Percentiles rank a stretch among this genome's conserved stretches.
Evolutionary conservation across 2,888 invertebrate species (phyloP).

Genomic region (Drosophila pullipes): DNA sequence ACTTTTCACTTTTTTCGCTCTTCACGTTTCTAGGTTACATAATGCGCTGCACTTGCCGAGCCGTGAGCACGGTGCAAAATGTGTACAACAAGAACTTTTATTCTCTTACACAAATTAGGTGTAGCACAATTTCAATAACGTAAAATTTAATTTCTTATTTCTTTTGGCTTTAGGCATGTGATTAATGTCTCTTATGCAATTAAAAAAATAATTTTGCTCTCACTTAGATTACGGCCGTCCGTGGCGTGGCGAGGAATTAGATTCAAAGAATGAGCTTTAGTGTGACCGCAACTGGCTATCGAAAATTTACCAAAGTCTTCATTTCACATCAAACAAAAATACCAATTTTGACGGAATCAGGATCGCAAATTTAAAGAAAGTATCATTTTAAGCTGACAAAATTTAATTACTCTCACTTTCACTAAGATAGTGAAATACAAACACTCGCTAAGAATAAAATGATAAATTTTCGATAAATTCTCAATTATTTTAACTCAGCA

Average conservation of each 20-base stretch:
- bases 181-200: slow-evolving; percentile 54
- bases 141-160: not conserved
- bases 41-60: slow-evolving; percentile 52
- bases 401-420: not conserved
- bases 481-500: not conserved
- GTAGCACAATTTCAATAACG: not conserved
- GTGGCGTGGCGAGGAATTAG: slow-evolving; percentile 51
- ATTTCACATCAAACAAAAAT: slow-evolving; percentile 1
- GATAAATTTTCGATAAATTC: not conserved
- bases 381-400: not conserved
- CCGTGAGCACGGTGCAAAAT: not conserved
- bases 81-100: not conserved
- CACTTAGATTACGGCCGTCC: slow-evolving; percentile 41
- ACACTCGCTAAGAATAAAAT: not conserved
- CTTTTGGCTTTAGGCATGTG: slow-evolving; percentile 37
- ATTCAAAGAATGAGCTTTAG: slow-evolving; percentile 52
- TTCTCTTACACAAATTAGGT: not conserved
- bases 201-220: slow-evolving; percentile 15
- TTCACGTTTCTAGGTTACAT: slow-evolving; percentile 70
- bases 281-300: slow-evolving; percentile 27
- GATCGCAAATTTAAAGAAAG: not conserved
- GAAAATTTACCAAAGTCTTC: slow-evolving; percentile 10
- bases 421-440: not conserved
- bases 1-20: slow-evolving; percentile 13
- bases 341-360: slow-evolving; percentile 4